phyloP scores from a whole-genome alignment of 2,888 invertebrate species.

The Phrixothrix hirtus region DNA sequence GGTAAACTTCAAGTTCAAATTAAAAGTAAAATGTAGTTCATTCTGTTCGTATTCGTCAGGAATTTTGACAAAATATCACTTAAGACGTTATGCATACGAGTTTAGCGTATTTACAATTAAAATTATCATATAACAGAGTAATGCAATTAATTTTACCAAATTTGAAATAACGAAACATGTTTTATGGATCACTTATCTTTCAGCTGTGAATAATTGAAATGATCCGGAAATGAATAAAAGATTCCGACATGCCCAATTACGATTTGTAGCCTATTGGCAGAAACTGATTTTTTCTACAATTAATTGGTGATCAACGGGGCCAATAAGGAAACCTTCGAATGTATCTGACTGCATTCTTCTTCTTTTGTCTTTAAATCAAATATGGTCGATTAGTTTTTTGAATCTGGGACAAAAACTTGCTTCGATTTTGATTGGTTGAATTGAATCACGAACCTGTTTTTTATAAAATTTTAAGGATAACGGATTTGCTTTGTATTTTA shows the following conservation, averaged over 20 bases:
- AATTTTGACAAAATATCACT: too few relatives aligned
- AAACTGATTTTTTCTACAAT: constrained; percentile 33
- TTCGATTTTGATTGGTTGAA: constrained; percentile 52
- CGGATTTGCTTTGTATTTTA: constrained; percentile 28
- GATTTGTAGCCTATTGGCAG: constrained; percentile 38
- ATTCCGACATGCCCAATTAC: constrained; percentile 37
- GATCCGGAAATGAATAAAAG: constrained; percentile 24
- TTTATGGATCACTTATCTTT: too few relatives aligned
- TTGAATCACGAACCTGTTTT: constrained; percentile 54
- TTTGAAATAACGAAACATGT: background rate
- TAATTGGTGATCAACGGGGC: constrained; percentile 41
- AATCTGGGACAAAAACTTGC: constrained; percentile 42
- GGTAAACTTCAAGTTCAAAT: too few relatives aligned
- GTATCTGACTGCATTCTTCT: constrained; percentile 31
- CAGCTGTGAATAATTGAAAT: too few relatives aligned
- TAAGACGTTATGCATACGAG: too few relatives aligned
- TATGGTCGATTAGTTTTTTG: constrained; percentile 42
- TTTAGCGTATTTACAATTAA: too few relatives aligned
- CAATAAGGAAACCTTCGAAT: constrained; percentile 41
- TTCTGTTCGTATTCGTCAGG: too few relatives aligned
- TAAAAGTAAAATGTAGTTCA: too few relatives aligned
- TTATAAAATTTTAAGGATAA: constrained; percentile 34
- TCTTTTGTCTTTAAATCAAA: constrained; percentile 38
- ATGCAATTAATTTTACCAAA: too few relatives aligned
- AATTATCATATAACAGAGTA: too few relatives aligned